A percentile compares a stretch with the other conserved stretches of the same genome.
Conservation (phyloP, 2,797 vertebrate species). For the Anisognathus igniventris region DNA sequence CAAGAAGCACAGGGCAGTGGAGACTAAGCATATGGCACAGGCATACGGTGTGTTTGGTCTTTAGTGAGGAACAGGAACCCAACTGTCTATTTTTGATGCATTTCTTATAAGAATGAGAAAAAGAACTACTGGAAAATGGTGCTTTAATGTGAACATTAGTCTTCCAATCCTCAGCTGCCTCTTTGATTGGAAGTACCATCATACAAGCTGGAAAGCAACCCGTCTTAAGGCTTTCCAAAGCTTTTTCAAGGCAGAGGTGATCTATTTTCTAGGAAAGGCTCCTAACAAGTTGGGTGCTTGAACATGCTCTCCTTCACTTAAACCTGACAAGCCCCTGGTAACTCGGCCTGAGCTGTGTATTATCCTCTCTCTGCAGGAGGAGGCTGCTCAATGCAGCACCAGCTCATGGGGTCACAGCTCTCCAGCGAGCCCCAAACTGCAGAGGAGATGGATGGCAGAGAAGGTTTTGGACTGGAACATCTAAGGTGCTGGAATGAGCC, state of each 20-base stretch:
- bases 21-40: not conserved
- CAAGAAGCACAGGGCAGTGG: not conserved
- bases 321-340: not conserved
- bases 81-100: not conserved
- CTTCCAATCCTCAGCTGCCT: not conserved
- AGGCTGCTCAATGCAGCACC: fast-evolving
- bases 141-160: not conserved
- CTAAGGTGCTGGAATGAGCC: not conserved
- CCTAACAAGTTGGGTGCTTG: fast-evolving
- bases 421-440: fast-evolving
- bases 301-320: not conserved
- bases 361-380: not conserved
- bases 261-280: not conserved
- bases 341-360: not conserved
- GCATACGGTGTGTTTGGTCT: not conserved
- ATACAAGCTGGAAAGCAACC: not conserved
- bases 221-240: not conserved
- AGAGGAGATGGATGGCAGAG: not conserved
- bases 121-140: not conserved
- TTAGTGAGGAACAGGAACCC: not conserved
- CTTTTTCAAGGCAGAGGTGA: not conserved
- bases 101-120: not conserved
- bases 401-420: not conserved
- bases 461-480: not conserved
- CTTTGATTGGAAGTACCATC: not conserved